Conservation (phyloP, 2,113 vertebrate species). For the Myxocyprinus asiaticus region DNA sequence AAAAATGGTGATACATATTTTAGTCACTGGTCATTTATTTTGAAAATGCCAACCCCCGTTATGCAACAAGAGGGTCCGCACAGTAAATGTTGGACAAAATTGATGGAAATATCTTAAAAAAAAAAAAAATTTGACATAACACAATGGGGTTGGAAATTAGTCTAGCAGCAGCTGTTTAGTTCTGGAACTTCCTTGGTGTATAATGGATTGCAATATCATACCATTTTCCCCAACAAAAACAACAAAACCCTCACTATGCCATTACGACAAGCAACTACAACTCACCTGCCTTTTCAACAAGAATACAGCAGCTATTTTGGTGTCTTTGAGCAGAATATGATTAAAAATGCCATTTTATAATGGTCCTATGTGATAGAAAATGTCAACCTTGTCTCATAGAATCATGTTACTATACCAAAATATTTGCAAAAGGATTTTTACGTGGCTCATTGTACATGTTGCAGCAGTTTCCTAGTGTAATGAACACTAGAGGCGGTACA, state of each 20-base stretch:
- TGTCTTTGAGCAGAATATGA: constrained; percentile 56
- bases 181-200: constrained; percentile 54
- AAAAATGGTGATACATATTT: constrained; percentile 6
- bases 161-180: constrained; percentile 59
- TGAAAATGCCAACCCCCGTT: constrained; percentile 1
- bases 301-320: constrained; percentile 49
- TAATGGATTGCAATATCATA: constrained; percentile 44
- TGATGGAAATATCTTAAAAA: neutral
- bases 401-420: no score
- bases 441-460: no score
- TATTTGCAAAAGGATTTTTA: no score
- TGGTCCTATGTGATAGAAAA: constrained; percentile 76
- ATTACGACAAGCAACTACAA: neutral
- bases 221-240: constrained; percentile 23
- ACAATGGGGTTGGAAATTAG: constrained; percentile 47
- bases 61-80: constrained; percentile 4
- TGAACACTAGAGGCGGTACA: no score
- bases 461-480: no score
- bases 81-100: constrained; percentile 2
- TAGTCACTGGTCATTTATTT: constrained; percentile 13
- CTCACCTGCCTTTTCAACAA: constrained; percentile 30
- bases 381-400: constrained; percentile 43
- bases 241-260: constrained; percentile 23
- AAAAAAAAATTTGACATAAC: constrained; percentile 27
- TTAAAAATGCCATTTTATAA: constrained; percentile 79